Evolutionary conservation across 2,113 vertebrate species (phyloP).

Genomic region (Indicator indicator): DNA sequence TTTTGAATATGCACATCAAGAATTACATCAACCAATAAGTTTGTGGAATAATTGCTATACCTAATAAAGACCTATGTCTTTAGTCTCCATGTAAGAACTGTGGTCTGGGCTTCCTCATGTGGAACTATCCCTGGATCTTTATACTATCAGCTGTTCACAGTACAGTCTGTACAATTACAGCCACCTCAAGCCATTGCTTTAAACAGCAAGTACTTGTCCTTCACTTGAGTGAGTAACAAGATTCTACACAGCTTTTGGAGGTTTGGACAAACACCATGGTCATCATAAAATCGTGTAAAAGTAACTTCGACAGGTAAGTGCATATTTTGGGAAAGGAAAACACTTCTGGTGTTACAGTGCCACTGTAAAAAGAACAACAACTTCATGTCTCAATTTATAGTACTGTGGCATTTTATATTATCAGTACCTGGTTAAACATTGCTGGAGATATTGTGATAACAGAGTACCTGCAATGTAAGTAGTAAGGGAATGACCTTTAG

Average conservation of each 20-base stretch:
- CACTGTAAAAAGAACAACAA: background rate
- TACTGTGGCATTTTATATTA: background rate
- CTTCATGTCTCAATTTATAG: background rate
- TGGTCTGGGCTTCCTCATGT: background rate
- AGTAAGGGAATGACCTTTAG: constrained; percentile 33
- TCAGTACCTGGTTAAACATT: constrained; percentile 44
- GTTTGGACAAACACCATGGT: background rate
- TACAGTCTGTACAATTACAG: background rate
- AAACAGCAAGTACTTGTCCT: background rate
- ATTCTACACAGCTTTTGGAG: background rate
- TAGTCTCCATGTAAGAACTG: background rate
- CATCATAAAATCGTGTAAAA: background rate
- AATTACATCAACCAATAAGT: background rate
- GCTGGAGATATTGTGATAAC: constrained; percentile 28
- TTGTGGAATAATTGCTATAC: background rate
- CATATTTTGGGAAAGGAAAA: background rate
- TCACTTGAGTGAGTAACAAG: background rate
- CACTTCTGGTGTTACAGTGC: background rate
- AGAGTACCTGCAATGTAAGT: background rate
- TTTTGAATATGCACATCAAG: background rate
- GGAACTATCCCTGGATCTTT: background rate
- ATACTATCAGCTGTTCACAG: background rate
- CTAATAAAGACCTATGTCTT: background rate
- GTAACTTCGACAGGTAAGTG: background rate
- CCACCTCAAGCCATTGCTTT: background rate